Conservation (phyloP, 2,888 invertebrate species). For the Cetonia aurata region DNA sequence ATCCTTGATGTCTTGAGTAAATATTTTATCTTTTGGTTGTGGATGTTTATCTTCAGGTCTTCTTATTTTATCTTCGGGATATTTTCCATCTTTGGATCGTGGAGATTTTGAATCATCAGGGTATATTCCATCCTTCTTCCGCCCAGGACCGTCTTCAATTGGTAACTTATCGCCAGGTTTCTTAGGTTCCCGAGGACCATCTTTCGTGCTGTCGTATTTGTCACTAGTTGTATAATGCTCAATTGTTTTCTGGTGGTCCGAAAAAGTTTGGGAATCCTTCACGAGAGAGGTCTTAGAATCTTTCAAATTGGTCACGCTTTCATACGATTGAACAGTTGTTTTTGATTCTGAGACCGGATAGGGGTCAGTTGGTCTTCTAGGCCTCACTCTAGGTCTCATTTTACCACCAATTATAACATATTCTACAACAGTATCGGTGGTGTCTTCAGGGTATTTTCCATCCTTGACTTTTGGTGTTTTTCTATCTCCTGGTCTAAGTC, state of each 20-base stretch:
- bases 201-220: constrained; percentile 51
- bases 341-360: constrained; percentile 50
- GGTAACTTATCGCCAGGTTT: constrained; percentile 1
- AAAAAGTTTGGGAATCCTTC: constrained; percentile 57
- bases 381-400: constrained; percentile 21
- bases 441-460: not conserved
- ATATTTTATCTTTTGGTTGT: not conserved
- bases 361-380: constrained; percentile 39
- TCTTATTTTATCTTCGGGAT: too few relatives aligned
- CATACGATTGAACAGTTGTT: constrained; percentile 55
- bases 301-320: constrained; percentile 54
- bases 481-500: too few relatives aligned
- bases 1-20: not conserved
- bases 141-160: constrained; percentile 18
- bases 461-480: constrained; percentile 7
- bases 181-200: constrained; percentile 40
- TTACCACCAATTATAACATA: constrained; percentile 35
- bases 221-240: constrained; percentile 58
- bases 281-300: constrained; percentile 57
- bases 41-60: not conserved
- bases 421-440: constrained; percentile 6
- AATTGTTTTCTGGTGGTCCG: constrained; percentile 55
- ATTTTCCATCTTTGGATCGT: constrained; percentile 5
- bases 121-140: constrained; percentile 4
- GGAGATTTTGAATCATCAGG: constrained; percentile 20